These are phyloP conservation scores for Lordiphosa stackelbergi DNA, from an alignment of 1,140 invertebrate genomes.

Conservation along the genomic window DNA sequence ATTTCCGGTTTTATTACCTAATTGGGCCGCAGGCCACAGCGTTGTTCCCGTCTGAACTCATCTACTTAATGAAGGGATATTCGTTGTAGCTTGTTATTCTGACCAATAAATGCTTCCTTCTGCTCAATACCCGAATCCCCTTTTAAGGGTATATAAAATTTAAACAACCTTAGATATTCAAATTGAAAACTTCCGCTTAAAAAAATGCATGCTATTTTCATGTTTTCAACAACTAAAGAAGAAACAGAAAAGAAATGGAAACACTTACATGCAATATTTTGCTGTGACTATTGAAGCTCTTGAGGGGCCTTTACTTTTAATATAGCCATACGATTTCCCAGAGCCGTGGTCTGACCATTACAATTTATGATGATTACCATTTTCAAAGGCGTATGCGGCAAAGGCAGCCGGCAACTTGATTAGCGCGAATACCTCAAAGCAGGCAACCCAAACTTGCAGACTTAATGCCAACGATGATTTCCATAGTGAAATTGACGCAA, in stretches of 20 bases:
- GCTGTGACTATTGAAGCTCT: slow-evolving; percentile 17
- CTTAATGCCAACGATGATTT: slow-evolving; percentile 37
- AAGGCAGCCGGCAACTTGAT: slow-evolving; percentile 56
- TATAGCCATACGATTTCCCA: slow-evolving; percentile 31
- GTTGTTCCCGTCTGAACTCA: no score
- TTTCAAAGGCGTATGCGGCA: slow-evolving; percentile 22
- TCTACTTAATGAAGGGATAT: no score
- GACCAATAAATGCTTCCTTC: no score
- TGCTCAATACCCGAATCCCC: no score
- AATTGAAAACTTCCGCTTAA: slow-evolving; percentile 20
- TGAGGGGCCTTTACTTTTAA: slow-evolving; percentile 28
- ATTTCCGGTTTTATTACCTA: no score
- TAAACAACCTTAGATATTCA: slow-evolving; percentile 5
- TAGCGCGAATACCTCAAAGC: slow-evolving; percentile 43
- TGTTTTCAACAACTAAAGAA: slow-evolving; percentile 36
- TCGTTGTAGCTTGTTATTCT: no score
- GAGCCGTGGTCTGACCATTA: slow-evolving; percentile 49
- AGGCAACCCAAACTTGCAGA: background rate
- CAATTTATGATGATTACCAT: slow-evolving; percentile 70
- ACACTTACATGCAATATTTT: slow-evolving; percentile 33
- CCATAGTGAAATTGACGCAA: slow-evolving; percentile 61
- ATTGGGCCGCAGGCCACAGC: no score
- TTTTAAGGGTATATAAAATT: no score
- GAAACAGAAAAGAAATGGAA: slow-evolving; percentile 31
- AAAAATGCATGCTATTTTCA: slow-evolving; percentile 15